Percentiles rank a stretch among this genome's conserved stretches.
phyloP scores from a whole-genome alignment of 2,888 invertebrate species.

The Pyrrhia umbra region DNA sequence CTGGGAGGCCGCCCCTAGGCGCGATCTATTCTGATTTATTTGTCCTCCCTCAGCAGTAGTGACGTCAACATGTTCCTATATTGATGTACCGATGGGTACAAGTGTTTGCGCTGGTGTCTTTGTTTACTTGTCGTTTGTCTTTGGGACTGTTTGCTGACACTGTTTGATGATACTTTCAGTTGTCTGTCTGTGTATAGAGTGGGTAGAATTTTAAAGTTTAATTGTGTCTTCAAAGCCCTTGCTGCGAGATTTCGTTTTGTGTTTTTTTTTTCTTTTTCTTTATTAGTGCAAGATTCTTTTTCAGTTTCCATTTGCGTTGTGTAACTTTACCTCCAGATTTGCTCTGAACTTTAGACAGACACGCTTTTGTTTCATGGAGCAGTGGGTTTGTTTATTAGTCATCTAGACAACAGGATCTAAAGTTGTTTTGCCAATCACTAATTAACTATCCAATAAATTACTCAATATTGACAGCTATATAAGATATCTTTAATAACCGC shows the following conservation, averaged over 20 bases:
- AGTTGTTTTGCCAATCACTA: conserved; percentile 41
- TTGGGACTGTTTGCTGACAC: conserved; percentile 56
- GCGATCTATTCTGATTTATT: conserved; percentile 82
- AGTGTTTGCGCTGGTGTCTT: conserved; percentile 75
- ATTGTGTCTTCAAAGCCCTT: conserved; percentile 12
- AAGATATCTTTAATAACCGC: conserved; percentile 40
- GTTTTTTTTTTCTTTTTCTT: neutral
- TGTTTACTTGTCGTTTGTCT: conserved; percentile 79
- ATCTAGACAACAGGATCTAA: conserved; percentile 50
- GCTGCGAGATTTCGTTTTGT: neutral
- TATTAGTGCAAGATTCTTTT: neutral
- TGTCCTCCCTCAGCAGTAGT: conserved; percentile 60
- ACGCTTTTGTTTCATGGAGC: neutral
- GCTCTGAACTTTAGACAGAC: conserved; percentile 7
- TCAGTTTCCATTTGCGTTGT: neutral
- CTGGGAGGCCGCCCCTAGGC: conserved; percentile 69
- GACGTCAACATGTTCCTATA: conserved; percentile 37
- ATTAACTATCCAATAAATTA: conserved; percentile 51
- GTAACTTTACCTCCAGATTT: no score
- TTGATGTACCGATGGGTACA: conserved; percentile 60
- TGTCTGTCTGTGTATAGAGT: conserved; percentile 44
- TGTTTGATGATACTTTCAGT: conserved; percentile 55
- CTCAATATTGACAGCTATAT: conserved; percentile 46
- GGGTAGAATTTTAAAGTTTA: conserved; percentile 45
- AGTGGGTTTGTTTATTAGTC: conserved; percentile 37